These are phyloP conservation scores for Alca torda DNA, from an alignment of 2,797 vertebrate genomes.

Conservation along the genomic window DNA sequence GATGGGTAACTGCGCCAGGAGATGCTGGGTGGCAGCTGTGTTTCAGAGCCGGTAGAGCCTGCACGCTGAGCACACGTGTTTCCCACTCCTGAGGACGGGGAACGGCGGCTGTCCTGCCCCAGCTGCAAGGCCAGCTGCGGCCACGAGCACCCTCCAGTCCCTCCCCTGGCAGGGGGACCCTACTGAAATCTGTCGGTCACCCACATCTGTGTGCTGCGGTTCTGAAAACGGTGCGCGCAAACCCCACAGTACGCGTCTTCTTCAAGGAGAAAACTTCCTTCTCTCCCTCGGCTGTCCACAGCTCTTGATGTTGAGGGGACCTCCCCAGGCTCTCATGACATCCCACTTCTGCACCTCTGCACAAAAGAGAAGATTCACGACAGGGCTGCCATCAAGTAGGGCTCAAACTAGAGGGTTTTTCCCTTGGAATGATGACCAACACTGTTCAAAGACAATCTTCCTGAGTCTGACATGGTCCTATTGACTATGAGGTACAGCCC, in stretches of 20 bases:
- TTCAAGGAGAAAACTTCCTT: background rate
- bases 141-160: background rate
- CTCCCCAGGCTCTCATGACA: background rate
- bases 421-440: background rate
- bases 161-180: background rate
- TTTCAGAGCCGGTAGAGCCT: background rate
- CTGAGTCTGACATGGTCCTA: rapidly evolving
- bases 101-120: background rate
- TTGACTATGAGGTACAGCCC: background rate
- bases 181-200: background rate
- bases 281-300: background rate
- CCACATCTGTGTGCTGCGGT: background rate
- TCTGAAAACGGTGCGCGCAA: background rate
- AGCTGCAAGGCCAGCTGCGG: background rate
- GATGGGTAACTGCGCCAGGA: background rate
- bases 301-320: background rate
- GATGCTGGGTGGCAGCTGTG: background rate
- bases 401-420: background rate
- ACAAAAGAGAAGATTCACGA: background rate
- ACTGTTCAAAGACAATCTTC: background rate
- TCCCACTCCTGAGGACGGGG: background rate
- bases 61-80: rapidly evolving
- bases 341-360: background rate
- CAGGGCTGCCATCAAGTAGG: background rate
- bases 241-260: background rate